Base-by-base conservation (phyloP, 2,113 vertebrate species). In the Passer domesticus region DNA sequence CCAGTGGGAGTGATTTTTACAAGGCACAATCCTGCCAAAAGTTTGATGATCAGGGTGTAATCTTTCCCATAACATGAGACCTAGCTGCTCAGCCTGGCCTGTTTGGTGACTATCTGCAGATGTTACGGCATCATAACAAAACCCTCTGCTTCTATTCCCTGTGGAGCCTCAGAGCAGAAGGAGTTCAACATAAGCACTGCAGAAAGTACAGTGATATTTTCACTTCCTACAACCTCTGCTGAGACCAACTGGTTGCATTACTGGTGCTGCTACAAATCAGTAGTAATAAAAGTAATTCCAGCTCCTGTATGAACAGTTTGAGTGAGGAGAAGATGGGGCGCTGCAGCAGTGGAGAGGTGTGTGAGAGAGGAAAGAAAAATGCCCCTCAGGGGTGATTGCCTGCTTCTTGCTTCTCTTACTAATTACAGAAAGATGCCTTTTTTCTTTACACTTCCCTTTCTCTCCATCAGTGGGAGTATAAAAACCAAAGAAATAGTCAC, bases 121-220 rank as follows among this genome's bases (percentile, higher is more conserved):
- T 83, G 64, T 75, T 94, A 82, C 77, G 94, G 95, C 66, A 94
- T 58, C 49, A 30, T 59, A 94, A 96, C 85, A 88, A 96, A 94
- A 92, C 15, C 18, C 55, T 96, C 68, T 91, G 64, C 31, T 91
- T 64, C 56, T 64, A 35, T 53, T 84, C 70, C 35, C 84, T 60
- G 43, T 8, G 25, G 56, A 68, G 35, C 11, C 52, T 84, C 68
- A 77, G 39, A 86, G 67, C 37, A 92, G 46, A 37, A 97, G 14
- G 24, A 47, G 58, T 55, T 75, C 68, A 64, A 53, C 52, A 77
- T 1, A 0, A 86, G 64, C 28, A 80, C 70, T 68, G 55, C 43
- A 91, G 56, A 94, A 90, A 78, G 23, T 47, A 49, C 41, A 63
- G 0, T 25, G 53, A 50, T 59, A 80, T 83, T 92, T 95, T 91